Evolutionary conservation across 2,888 invertebrate genomes (phyloP).

Genomic region (Morpho helenor): DNA sequence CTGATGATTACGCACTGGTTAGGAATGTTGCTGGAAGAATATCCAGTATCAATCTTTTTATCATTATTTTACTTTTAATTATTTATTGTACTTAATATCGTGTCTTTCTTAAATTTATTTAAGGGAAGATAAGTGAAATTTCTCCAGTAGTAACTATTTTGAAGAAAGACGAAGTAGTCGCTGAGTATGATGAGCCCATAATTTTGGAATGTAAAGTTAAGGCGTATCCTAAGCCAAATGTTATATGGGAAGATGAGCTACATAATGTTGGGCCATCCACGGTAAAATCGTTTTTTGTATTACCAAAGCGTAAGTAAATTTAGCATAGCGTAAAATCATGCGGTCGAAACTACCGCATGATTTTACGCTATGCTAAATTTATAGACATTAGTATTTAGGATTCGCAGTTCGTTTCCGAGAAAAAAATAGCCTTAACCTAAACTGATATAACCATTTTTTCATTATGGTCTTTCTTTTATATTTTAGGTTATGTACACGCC

Average conservation of each 20-base stretch:
- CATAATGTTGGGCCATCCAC: neutral
- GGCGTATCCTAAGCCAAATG: conserved; percentile 43
- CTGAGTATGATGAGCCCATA: conserved; percentile 31
- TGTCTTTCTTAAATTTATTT: neutral
- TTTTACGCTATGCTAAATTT: neutral
- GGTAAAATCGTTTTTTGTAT: neutral
- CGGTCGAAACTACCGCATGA: no score
- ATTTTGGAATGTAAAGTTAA: conserved; percentile 43
- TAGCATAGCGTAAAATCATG: no score
- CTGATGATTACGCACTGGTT: no score
- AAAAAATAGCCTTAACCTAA: no score
- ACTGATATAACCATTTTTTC: neutral
- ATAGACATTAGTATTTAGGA: no score
- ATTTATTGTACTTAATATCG: no score
- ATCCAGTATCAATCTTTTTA: no score
- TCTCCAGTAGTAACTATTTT: conserved; percentile 35
- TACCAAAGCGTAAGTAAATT: no score
- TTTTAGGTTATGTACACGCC: conserved; percentile 18
- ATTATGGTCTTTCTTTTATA: conserved; percentile 28
- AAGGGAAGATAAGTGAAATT: conserved; percentile 26
- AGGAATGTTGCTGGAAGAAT: no score
- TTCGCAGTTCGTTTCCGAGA: no score
- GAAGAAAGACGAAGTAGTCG: conserved; percentile 27
- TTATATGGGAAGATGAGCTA: conserved; percentile 41
- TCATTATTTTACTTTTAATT: neutral